Evolutionary conservation across 2,888 invertebrate species (phyloP), one percentile per base, ranked within the genome.

Genomic region (Ornithoptera priamus): DNA sequence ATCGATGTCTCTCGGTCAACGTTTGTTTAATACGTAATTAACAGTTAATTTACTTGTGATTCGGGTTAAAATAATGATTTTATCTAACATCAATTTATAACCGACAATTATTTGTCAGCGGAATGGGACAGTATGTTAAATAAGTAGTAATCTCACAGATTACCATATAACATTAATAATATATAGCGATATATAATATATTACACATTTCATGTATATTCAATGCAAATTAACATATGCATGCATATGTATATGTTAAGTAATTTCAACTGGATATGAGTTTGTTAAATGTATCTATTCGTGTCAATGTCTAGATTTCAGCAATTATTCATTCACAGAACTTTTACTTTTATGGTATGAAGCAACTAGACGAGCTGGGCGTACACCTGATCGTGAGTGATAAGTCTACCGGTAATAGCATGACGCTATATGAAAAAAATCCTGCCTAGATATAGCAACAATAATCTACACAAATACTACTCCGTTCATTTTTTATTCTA

Each of bases 21-120:
- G 70, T 20, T 60, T 30, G 68, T 72, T 72, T 71, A 61, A 69
- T 57, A 72, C 68, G 69, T 71, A 46, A 71, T 72, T 73, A 75
- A 75, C 75, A 69, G 73, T 67, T 72, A 64, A 67, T 72, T 74
- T 36, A 18, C 18, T 42, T 58, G 12, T 68, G 24, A 59, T 59
- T 39, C 22, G 8, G 22, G 57, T 62, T 30, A 8, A 58, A 39
- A 58, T 58, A 15, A 58, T 57, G 2, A 42, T 62, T 56, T 50
- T 57, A 67, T 59, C 10, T 68, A 10, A 18, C 7, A 24, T 56
- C 22, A 39, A 56, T 67, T 57, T 67, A 67, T 62, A 15, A 61
- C 22, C 39, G 22, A 61, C 36, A 36, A 8, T 12, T 53, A 61
- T 61, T 61, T 61, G 61, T 61, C 61, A 15, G 53, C 60, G 53